A percentile compares a stretch with the other conserved stretches of the same genome.
Evolutionary conservation across 2,113 vertebrate genomes (phyloP).

Genomic region (Sander lucioperca): DNA sequence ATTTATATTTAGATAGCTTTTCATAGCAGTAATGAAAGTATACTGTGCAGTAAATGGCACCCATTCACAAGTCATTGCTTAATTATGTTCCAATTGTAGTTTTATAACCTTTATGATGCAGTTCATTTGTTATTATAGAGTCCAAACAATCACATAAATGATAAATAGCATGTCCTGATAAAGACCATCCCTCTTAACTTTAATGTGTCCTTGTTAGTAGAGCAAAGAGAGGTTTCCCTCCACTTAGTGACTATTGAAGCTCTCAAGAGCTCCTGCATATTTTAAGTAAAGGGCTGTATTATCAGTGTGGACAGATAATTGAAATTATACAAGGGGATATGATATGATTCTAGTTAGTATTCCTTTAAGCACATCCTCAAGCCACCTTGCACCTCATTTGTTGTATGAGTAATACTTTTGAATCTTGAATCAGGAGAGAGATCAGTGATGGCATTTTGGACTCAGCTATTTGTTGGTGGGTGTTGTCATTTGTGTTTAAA

Average conservation of each 20-base stretch:
- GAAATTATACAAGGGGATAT: neutral
- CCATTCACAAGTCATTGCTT: neutral
- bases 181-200: neutral
- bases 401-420: neutral
- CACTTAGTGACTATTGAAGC: neutral
- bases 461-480: neutral
- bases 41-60: neutral
- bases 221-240: neutral
- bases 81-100: neutral
- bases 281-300: neutral
- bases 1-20: neutral
- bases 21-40: neutral
- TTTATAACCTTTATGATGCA: neutral
- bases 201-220: neutral
- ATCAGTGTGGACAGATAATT: neutral
- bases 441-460: neutral
- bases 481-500: constrained; percentile 2
- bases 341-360: neutral
- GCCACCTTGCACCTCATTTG: neutral
- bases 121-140: neutral
- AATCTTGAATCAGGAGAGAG: neutral
- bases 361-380: too few relatives aligned
- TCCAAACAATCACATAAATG: neutral
- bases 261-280: neutral
- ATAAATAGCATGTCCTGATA: neutral